Percentiles rank a stretch among this genome's conserved stretches.
Conservation (phyloP, 2,113 vertebrate genomes). For the Naja naja region DNA sequence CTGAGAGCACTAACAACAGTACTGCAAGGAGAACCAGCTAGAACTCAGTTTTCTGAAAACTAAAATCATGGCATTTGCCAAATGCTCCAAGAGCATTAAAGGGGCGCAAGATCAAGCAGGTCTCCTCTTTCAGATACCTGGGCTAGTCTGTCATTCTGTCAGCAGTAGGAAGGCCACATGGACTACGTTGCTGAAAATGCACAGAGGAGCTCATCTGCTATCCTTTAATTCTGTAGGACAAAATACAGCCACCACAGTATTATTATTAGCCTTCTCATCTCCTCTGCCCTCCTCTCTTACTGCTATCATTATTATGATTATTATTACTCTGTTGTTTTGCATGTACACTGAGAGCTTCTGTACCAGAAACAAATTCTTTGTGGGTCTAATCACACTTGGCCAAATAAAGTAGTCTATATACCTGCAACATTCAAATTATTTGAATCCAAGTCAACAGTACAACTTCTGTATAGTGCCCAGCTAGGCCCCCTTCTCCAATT, state of each 20-base stretch:
- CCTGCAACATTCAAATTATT: neutral
- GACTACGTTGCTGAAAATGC: no score
- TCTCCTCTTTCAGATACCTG: neutral
- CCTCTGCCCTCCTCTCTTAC: no score
- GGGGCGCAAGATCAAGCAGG: neutral
- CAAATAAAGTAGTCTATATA: neutral
- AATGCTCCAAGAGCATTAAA: neutral
- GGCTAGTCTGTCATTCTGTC: neutral
- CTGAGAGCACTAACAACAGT: neutral
- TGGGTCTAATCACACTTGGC: no score
- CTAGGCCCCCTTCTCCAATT: neutral
- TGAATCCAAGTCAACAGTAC: neutral
- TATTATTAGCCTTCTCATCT: no score
- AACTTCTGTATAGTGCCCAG: neutral
- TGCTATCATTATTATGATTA: no score
- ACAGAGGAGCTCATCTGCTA: neutral
- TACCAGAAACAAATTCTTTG: no score
- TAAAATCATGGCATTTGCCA: neutral
- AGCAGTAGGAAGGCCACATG: neutral
- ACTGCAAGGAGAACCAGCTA: neutral
- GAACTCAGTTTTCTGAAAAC: neutral
- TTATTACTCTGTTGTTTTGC: no score
- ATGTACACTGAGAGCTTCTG: no score
- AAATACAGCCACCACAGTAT: neutral
- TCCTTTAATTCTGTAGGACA: neutral